A percentile compares a stretch with the other conserved stretches of the same genome.
Evolutionary conservation across 2,797 vertebrate genomes (phyloP).

Genomic region (Platalea minor): DNA sequence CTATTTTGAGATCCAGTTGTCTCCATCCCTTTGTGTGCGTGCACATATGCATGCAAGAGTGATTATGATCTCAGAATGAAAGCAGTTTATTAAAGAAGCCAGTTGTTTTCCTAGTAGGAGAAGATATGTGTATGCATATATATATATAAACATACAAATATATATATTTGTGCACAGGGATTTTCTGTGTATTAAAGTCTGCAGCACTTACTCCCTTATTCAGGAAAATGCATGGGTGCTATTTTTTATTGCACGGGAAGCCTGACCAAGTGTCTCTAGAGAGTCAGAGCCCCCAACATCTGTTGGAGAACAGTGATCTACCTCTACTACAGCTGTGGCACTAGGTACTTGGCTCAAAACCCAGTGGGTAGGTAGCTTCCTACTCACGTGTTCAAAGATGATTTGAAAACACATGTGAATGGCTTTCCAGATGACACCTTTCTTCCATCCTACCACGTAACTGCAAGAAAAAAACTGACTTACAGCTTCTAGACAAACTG

Average conservation of each 20-base stretch:
- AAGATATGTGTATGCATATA: not conserved
- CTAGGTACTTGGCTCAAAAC: not conserved
- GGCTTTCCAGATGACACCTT: not conserved
- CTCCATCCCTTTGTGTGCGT: constrained; percentile 35
- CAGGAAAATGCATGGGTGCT: not conserved
- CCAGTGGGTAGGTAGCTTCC: not conserved
- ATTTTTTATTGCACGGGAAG: not conserved
- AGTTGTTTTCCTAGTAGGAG: not conserved
- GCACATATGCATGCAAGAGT: constrained; percentile 25
- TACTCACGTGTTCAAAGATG: not conserved
- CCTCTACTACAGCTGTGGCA: not conserved
- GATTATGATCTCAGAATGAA: constrained; percentile 43
- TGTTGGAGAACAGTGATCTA: not conserved
- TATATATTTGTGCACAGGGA: not conserved
- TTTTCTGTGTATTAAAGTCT: not conserved
- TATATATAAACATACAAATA: not conserved
- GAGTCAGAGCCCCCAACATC: fast-evolving
- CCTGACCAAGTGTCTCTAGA: not conserved
- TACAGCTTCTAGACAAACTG: not conserved
- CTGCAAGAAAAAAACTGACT: not conserved
- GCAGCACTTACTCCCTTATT: not conserved
- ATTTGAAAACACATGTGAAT: not conserved
- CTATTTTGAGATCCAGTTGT: constrained; percentile 22
- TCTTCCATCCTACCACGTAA: not conserved
- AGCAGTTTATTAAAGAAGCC: constrained; percentile 31